A percentile compares a stretch with the other conserved stretches of the same genome.
Conservation (phyloP, 2,888 invertebrate species). For the Hyposoter didymator region DNA sequence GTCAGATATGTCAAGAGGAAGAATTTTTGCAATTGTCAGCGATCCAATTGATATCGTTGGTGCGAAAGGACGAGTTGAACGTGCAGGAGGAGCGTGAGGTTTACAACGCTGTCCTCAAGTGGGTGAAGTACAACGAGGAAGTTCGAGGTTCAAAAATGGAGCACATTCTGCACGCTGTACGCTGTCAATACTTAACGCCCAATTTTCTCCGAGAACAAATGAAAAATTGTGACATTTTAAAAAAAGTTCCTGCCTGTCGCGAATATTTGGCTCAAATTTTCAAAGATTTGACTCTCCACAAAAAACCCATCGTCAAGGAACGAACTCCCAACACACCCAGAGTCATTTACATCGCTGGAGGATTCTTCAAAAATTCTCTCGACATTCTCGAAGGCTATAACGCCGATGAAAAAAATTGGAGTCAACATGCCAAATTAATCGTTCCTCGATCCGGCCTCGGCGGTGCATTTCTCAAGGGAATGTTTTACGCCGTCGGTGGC, state of each 20-base stretch:
- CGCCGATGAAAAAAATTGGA: slow-evolving; percentile 94
- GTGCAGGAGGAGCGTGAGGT: slow-evolving; percentile 97
- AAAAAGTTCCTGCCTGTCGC: slow-evolving; percentile 94
- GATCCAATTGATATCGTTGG: slow-evolving; percentile 92
- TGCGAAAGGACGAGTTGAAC: slow-evolving; percentile 95
- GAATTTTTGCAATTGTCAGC: slow-evolving; percentile 94
- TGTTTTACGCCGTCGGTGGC: slow-evolving; percentile 97
- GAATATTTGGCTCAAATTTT: slow-evolving; percentile 96
- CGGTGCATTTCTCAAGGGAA: slow-evolving; percentile 93
- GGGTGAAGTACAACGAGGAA: slow-evolving; percentile 96
- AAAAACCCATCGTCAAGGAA: slow-evolving; percentile 93
- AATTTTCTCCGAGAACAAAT: slow-evolving; percentile 96
- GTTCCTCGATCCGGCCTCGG: slow-evolving; percentile 95
- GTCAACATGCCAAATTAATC: slow-evolving; percentile 91
- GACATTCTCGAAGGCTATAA: slow-evolving; percentile 96
- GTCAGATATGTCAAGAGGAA: slow-evolving; percentile 95
- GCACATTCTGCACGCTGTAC: slow-evolving; percentile 93
- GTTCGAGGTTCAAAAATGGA: slow-evolving; percentile 94
- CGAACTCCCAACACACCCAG: slow-evolving; percentile 94
- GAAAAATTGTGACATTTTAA: slow-evolving; percentile 94
- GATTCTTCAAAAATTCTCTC: slow-evolving; percentile 94
- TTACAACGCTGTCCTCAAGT: slow-evolving; percentile 95
- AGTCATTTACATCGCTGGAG: slow-evolving; percentile 96
- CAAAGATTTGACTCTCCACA: slow-evolving; percentile 95
- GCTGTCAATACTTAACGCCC: slow-evolving; percentile 96